These are phyloP conservation scores for Mimas tiliae DNA, from an alignment of 2,888 invertebrate genomes.

Conservation along the genomic window DNA sequence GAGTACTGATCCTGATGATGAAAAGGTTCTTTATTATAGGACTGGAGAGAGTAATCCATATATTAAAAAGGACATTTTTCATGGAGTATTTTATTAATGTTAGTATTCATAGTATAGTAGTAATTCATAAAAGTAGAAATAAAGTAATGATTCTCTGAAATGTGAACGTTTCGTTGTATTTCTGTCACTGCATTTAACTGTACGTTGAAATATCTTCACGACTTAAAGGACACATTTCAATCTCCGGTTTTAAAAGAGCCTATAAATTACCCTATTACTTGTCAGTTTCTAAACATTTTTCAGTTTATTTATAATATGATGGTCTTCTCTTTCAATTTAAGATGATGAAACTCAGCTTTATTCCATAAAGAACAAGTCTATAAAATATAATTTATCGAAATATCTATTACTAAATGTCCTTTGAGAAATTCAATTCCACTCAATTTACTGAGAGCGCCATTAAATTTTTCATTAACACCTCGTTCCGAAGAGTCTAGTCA, in stretches of 20 bases:
- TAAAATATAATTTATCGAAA: constrained; percentile 13
- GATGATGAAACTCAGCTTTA: neutral
- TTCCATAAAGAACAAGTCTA: neutral
- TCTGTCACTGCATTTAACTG: too few relatives aligned
- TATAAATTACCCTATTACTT: too few relatives aligned
- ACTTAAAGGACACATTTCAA: too few relatives aligned
- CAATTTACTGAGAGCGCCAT: constrained; percentile 52
- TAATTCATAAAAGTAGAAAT: constrained; percentile 2
- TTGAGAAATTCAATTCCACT: constrained; percentile 66
- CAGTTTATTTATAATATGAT: neutral
- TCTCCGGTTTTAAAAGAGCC: too few relatives aligned
- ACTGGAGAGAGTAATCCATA: constrained; percentile 52
- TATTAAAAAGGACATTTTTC: constrained; percentile 28
- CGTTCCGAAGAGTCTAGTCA: constrained; percentile 49
- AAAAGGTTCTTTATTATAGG: constrained; percentile 51
- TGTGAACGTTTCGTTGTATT: too few relatives aligned
- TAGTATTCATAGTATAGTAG: too few relatives aligned
- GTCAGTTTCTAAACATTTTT: too few relatives aligned
- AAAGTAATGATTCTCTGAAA: constrained; percentile 35
- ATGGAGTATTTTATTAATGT: constrained; percentile 30
- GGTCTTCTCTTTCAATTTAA: neutral
- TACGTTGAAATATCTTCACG: too few relatives aligned
- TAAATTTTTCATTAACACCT: constrained; percentile 73
- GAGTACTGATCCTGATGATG: constrained; percentile 33
- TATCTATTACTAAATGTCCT: constrained; percentile 36